Evolutionary conservation across 2,888 invertebrate genomes (phyloP).

Genomic region (Leucania comma): DNA sequence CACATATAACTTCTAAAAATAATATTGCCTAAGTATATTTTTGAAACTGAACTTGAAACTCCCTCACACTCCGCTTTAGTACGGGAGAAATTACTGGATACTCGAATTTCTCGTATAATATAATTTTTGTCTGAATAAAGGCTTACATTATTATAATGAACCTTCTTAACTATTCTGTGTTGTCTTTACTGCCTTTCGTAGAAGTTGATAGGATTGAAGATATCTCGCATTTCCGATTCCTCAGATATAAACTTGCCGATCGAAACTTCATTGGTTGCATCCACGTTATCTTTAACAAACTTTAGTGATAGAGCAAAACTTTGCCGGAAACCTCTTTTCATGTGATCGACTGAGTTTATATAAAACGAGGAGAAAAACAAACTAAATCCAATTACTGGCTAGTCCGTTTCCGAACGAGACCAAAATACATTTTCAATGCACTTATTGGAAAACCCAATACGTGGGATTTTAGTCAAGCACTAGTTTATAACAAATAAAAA

Average conservation of each 20-base stretch:
- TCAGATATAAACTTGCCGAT: constrained; percentile 16
- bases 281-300: constrained; percentile 18
- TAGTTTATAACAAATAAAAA: too few species aligned
- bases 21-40: too few species aligned
- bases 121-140: too few species aligned
- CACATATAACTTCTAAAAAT: too few species aligned
- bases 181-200: not conserved
- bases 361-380: constrained; percentile 1
- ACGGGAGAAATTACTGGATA: too few species aligned
- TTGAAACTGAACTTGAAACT: too few species aligned
- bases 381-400: constrained; percentile 3
- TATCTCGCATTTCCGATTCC: not conserved
- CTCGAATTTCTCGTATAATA: too few species aligned
- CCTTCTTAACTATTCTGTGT: not conserved
- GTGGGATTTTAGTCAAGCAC: too few species aligned
- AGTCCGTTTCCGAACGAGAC: not conserved
- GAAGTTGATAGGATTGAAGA: not conserved
- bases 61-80: too few species aligned
- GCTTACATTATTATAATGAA: too few species aligned
- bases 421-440: not conserved
- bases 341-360: constrained; percentile 4
- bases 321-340: constrained; percentile 19
- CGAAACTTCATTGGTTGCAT: constrained; percentile 27
- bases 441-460: too few species aligned
- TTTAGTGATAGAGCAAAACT: constrained; percentile 12